Evolutionary conservation across 2,888 invertebrate genomes (phyloP), one percentile per base, ranked within the genome.

Genomic region (Platycnemis pennipes): DNA sequence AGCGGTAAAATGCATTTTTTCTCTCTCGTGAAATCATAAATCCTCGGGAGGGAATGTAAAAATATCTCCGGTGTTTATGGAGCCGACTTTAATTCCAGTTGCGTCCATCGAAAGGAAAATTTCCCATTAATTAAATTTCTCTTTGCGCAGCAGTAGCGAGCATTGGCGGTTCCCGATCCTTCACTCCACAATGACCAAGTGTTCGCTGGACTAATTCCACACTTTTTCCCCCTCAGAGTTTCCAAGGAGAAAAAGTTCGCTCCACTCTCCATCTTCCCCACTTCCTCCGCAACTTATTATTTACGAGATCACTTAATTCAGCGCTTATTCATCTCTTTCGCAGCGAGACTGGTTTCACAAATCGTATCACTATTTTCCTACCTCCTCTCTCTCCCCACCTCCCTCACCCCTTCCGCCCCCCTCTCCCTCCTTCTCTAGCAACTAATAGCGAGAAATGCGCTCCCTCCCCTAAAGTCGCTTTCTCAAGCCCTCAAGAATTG

Each of bases 181-280:
- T 26, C 63, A 5, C 56, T 56, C 53, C 42, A 89, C 89, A 56
- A 89, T 53, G 63, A 63, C 56, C 89, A 56, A 88, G 89, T 89
- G 53, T 89, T 56, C 89, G 56, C 56, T 89, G 56, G 89, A 89
- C 89, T 89, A 89, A 89, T 89, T 89, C 89, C 89, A 89, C 89
- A 89, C 56, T 53, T 89, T 89, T 89, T 89, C 89, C 56, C 63
- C 49, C 0, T 11, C 63, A n/a, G 22, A 8, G 63, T 56, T 37
- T 19, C 53, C 26, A 42, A 89, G 63, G 19, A 49, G 19, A 63
- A 63, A 63, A 63, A 63, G n/a, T 63, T 3, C 63, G 37, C 56
- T 56, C 56, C 88, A 11, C 88, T 31, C 49, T 88, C 88, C 31
- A 49, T 88, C 88, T 88, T 88, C 88, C 46, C 89, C 49, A 49